These are phyloP conservation scores for Casuarius casuarius DNA, from an alignment of 2,113 vertebrate genomes.

Conservation along the genomic window DNA sequence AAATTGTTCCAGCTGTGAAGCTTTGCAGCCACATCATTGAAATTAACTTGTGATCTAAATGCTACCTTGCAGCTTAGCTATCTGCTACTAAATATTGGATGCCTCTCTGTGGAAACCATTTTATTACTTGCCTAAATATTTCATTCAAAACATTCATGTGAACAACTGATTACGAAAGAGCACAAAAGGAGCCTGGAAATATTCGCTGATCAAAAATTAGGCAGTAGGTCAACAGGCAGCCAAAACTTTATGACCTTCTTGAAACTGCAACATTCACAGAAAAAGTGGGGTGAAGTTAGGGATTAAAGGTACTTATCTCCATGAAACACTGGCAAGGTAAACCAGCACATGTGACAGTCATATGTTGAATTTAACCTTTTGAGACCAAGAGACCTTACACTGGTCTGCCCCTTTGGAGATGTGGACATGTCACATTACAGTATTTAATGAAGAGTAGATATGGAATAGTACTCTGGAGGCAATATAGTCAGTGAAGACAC, in stretches of 20 bases:
- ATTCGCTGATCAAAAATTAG: neutral
- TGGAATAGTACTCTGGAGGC: neutral
- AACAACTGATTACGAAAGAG: neutral
- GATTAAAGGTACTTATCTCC: neutral
- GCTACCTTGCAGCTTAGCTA: neutral
- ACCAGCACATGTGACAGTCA: accelerated
- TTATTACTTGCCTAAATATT: slow-evolving; percentile 46
- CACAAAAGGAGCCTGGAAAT: neutral
- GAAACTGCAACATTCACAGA: neutral
- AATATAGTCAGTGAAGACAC: neutral
- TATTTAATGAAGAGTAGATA: neutral
- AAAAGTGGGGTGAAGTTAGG: neutral
- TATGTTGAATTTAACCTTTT: neutral
- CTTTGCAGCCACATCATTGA: neutral
- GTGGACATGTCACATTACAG: accelerated
- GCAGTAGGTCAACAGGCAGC: neutral
- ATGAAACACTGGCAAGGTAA: neutral
- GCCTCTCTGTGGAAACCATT: neutral
- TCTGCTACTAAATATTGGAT: slow-evolving; percentile 48
- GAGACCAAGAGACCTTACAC: neutral
- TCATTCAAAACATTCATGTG: neutral
- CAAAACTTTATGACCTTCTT: neutral
- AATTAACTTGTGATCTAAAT: slow-evolving; percentile 55
- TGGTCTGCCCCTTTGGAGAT: neutral
- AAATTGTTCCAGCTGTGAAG: neutral